Evolutionary conservation across 2,113 vertebrate species (phyloP).

Genomic region (Pavo muticus): DNA sequence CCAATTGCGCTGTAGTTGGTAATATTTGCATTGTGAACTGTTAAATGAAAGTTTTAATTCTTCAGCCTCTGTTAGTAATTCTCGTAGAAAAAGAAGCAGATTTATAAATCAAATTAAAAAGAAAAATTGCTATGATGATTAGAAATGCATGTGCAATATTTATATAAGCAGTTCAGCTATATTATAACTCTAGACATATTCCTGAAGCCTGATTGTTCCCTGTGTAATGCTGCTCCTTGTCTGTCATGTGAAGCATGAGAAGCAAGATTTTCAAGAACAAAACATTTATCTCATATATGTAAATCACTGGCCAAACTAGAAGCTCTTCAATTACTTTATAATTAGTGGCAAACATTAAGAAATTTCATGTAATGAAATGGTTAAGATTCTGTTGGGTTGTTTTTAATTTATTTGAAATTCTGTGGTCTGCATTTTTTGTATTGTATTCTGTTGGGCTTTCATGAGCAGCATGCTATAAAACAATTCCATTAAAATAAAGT

Average conservation of each 20-base stretch:
- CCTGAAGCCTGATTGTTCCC: neutral
- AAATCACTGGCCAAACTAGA: neutral
- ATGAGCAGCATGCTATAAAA: neutral
- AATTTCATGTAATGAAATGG: neutral
- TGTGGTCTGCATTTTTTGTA: neutral
- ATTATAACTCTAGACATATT: neutral
- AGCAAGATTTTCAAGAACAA: neutral
- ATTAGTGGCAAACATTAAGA: neutral
- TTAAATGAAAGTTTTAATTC: neutral
- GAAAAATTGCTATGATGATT: neutral
- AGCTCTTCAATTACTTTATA: neutral
- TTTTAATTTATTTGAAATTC: neutral
- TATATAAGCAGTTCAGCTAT: neutral
- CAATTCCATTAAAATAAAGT: neutral
- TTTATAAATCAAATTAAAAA: neutral
- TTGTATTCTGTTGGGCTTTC: neutral
- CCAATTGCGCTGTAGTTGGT: neutral
- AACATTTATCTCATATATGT: neutral
- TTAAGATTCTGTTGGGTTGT: neutral
- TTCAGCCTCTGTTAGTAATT: neutral
- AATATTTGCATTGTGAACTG: neutral
- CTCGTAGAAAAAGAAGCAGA: no score
- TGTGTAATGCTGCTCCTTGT: neutral
- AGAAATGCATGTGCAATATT: neutral
- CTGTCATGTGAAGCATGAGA: neutral